Evolutionary conservation across 2,888 invertebrate genomes (phyloP).

Genomic region (Coleophora deauratella): DNA sequence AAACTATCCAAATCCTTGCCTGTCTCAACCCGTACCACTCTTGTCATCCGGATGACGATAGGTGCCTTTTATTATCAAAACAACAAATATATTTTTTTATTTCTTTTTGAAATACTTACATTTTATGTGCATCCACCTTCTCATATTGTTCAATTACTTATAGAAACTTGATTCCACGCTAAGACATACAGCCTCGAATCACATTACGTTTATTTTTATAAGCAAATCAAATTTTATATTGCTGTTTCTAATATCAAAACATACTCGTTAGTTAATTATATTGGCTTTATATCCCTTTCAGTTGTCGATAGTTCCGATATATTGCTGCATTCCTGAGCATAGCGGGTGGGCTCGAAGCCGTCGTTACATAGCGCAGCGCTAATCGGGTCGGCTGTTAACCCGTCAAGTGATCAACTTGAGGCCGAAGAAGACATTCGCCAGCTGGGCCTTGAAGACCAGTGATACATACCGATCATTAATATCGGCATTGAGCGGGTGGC

Average conservation of each 20-base stretch:
- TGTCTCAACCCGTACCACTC: slow-evolving; percentile 22
- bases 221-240: too few relatives aligned
- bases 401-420: slow-evolving; percentile 13
- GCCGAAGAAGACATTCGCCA: slow-evolving; percentile 50
- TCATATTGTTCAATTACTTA: too few relatives aligned
- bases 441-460: slow-evolving; percentile 30
- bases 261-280: too few relatives aligned
- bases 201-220: too few relatives aligned
- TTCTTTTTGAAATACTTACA: too few relatives aligned
- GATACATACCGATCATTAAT: slow-evolving; percentile 63
- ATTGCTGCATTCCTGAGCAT: neutral
- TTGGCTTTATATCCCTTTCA: too few relatives aligned
- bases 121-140: too few relatives aligned
- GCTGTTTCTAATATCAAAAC: neutral
- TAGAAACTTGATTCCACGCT: too few relatives aligned
- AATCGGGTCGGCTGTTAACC: slow-evolving; percentile 16
- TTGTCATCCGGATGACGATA: slow-evolving; percentile 26
- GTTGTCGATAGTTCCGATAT: neutral
- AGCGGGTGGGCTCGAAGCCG: slow-evolving; percentile 2
- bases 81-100: too few relatives aligned
- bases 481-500: slow-evolving; percentile 58
- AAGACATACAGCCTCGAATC: too few relatives aligned
- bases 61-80: slow-evolving; percentile 9
- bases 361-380: neutral
- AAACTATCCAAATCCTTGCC: slow-evolving; percentile 38